These are phyloP conservation scores for Antechinus flavipes DNA, from an alignment of 2,113 vertebrate species.

Conservation along the genomic window DNA sequence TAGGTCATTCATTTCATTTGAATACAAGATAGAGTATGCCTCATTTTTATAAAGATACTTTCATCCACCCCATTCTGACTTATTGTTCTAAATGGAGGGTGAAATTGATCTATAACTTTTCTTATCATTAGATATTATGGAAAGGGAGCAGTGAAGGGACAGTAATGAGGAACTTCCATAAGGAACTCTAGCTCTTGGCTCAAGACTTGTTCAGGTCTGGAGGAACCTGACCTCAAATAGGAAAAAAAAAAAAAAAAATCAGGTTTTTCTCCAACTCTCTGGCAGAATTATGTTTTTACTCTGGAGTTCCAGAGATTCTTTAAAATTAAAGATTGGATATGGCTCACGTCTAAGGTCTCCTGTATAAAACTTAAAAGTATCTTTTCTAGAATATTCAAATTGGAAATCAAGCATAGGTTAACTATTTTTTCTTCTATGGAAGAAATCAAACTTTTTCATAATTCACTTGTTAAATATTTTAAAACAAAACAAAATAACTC, in stretches of 20 bases:
- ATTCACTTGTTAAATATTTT: neutral
- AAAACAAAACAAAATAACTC: neutral
- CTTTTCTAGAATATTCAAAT: neutral
- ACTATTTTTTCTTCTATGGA: neutral
- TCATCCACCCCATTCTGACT: neutral
- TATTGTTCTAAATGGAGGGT: neutral
- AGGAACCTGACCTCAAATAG: neutral
- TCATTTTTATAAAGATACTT: neutral
- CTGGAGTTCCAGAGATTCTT: neutral
- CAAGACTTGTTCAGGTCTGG: neutral
- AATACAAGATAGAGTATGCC: neutral
- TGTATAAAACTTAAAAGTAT: neutral
- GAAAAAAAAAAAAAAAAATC: neutral
- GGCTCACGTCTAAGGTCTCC: neutral
- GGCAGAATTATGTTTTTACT: neutral
- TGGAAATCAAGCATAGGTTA: neutral
- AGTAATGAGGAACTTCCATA: neutral
- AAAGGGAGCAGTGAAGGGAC: neutral
- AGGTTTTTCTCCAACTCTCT: neutral
- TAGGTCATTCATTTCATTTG: neutral
- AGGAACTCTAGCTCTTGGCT: neutral
- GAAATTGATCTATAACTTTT: neutral
- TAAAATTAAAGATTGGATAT: neutral
- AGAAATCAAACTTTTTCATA: neutral
- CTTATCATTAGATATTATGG: neutral